These are phyloP conservation scores for Tuberolachnus salignus DNA, from an alignment of 2,888 invertebrate species.

Conservation along the genomic window DNA sequence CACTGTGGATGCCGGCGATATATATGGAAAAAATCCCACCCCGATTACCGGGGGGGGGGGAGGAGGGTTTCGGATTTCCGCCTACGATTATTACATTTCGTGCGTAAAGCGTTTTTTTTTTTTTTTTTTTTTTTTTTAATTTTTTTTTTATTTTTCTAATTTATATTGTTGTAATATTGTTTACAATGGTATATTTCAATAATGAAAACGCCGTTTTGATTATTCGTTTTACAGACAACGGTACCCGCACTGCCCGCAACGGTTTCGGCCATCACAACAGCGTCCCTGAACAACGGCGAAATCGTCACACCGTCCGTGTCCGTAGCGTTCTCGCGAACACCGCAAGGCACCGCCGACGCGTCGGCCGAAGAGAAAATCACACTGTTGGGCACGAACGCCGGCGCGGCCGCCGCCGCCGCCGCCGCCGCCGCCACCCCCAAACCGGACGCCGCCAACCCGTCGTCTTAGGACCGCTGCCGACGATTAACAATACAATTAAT, in stretches of 20 bases:
- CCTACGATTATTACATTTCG: too few relatives aligned
- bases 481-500: not conserved
- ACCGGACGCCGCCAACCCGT: conserved; percentile 23
- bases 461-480: conserved; percentile 25
- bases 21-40: too few relatives aligned
- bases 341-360: conserved; percentile 44
- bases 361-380: conserved; percentile 58
- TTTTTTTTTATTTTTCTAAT: too few relatives aligned
- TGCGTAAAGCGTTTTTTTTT: not conserved
- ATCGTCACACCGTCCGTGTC: conserved; percentile 49
- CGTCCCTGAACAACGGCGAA: conserved; percentile 57
- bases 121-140: too few relatives aligned
- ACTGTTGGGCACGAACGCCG: conserved; percentile 55
- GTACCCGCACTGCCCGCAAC: conserved; percentile 24
- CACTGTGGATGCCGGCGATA: too few relatives aligned
- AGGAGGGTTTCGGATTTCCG: too few relatives aligned
- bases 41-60: too few relatives aligned
- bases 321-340: conserved; percentile 58
- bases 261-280: conserved; percentile 32
- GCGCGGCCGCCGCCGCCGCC: not conserved
- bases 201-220: not conserved
- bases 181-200: too few relatives aligned
- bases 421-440: not conserved
- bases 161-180: not conserved
- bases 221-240: conserved; percentile 25